These are phyloP conservation scores for Calvadosia cruxmelitensis DNA, from an alignment of 30 jellyfish, hydroid and myxozoan genomes.

Conservation along the genomic window DNA sequence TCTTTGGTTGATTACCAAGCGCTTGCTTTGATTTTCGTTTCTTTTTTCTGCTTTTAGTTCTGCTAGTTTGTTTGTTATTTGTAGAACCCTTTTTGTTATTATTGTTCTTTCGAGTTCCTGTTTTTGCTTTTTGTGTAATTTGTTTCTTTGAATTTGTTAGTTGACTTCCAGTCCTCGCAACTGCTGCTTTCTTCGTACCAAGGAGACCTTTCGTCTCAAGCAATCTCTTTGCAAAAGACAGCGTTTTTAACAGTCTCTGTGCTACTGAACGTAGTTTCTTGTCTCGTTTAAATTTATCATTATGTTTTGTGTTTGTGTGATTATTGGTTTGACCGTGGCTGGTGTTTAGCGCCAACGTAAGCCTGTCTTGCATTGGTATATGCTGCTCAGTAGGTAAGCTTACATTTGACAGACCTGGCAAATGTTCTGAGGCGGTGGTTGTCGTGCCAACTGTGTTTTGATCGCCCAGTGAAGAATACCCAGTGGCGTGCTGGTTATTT, in stretches of 20 bases:
- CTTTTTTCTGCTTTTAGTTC: too few relatives aligned
- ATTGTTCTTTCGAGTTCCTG: neutral
- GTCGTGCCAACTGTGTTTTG: neutral
- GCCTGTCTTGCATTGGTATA: too few relatives aligned
- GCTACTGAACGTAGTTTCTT: neutral
- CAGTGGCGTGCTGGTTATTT: neutral
- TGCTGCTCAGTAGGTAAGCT: too few relatives aligned
- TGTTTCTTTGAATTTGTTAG: too few relatives aligned
- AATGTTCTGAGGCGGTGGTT: neutral
- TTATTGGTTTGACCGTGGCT: neutral
- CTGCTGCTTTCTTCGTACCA: neutral
- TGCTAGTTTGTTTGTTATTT: neutral
- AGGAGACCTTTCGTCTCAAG: neutral
- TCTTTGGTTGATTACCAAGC: too few relatives aligned
- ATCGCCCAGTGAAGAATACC: neutral
- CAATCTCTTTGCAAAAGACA: neutral
- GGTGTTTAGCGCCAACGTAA: too few relatives aligned
- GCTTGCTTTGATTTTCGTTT: too few relatives aligned
- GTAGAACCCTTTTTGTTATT: neutral
- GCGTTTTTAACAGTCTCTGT: neutral
- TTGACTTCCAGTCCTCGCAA: too few relatives aligned
- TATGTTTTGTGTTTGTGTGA: neutral
- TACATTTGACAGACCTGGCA: too few relatives aligned
- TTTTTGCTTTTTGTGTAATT: neutral
- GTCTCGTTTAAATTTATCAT: neutral